Evolutionary conservation across 2,113 vertebrate species (phyloP).

Genomic region (Acanthochromis polyacanthus): DNA sequence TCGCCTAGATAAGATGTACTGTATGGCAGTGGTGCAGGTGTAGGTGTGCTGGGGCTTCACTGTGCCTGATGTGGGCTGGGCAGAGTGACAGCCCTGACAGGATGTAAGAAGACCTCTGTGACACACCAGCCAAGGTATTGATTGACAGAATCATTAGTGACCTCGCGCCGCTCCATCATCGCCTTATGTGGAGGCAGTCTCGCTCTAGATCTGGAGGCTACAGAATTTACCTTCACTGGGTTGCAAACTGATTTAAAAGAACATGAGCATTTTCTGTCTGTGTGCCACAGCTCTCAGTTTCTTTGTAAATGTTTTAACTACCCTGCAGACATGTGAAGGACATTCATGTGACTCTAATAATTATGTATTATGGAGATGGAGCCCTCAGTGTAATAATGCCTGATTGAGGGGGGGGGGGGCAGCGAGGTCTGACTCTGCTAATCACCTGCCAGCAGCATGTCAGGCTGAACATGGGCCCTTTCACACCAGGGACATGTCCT

Average conservation of each 20-base stretch:
- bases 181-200: slow-evolving; percentile 7
- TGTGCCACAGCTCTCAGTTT: background rate
- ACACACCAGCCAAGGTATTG: slow-evolving; percentile 55
- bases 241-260: slow-evolving; percentile 1
- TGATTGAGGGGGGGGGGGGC: slow-evolving; percentile 64
- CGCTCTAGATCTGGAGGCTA: slow-evolving; percentile 14
- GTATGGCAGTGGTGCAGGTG: slow-evolving; percentile 11
- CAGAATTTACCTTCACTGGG: slow-evolving; percentile 1
- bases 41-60: slow-evolving; percentile 24
- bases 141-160: slow-evolving; percentile 77
- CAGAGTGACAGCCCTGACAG: slow-evolving; percentile 55
- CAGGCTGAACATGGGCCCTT: slow-evolving; percentile 60
- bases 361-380: slow-evolving; percentile 55
- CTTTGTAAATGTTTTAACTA: slow-evolving; percentile 10
- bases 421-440: slow-evolving; percentile 59
- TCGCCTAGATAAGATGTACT: slow-evolving; percentile 44
- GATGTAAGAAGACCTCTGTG: slow-evolving; percentile 39
- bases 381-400: slow-evolving; percentile 49
- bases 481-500: slow-evolving; percentile 66
- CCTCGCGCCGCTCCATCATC: slow-evolving; percentile 51
- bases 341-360: slow-evolving; percentile 63
- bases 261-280: background rate
- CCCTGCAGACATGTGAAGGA: slow-evolving; percentile 68
- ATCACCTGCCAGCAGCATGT: slow-evolving; percentile 72
- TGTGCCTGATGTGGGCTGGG: slow-evolving; percentile 20